Conservation (phyloP, 1,140 invertebrate species). For the Papilio polyxenes region DNA sequence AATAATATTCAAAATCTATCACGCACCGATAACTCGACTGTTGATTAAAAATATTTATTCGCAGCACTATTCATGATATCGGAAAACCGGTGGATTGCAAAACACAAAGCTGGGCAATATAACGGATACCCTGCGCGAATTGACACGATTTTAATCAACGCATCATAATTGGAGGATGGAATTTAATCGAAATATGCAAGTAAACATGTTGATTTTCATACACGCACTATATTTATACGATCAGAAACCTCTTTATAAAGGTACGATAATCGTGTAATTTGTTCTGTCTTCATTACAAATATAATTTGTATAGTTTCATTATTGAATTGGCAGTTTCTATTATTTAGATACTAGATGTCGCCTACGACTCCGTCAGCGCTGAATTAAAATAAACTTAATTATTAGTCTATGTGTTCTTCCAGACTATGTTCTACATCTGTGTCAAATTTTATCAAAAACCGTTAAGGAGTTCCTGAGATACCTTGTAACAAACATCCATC, state of each 20-base stretch:
- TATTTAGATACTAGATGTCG: no score
- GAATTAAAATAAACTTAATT: no score
- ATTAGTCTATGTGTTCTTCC: no score
- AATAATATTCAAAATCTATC: slow-evolving; percentile 10
- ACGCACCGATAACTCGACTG: not conserved
- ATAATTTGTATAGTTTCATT: no score
- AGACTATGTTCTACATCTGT: no score
- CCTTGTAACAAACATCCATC: no score
- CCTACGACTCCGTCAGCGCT: no score
- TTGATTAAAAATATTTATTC: slow-evolving; percentile 22
- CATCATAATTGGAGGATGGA: slow-evolving; percentile 35
- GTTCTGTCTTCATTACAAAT: not conserved
- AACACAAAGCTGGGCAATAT: slow-evolving; percentile 20
- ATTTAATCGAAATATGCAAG: slow-evolving; percentile 28
- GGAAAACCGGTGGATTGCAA: not conserved
- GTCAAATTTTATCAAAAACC: no score
- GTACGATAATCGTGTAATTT: slow-evolving; percentile 1
- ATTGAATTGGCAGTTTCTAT: no score
- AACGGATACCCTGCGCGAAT: slow-evolving; percentile 11
- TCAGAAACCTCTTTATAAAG: not conserved
- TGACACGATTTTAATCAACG: slow-evolving; percentile 36
- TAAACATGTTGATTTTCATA: slow-evolving; percentile 29
- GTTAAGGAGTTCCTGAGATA: no score
- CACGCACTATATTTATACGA: not conserved
- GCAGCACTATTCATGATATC: not conserved